Base-by-base conservation (phyloP, 1,140 invertebrate species). In the Papilio xuthus region DNA sequence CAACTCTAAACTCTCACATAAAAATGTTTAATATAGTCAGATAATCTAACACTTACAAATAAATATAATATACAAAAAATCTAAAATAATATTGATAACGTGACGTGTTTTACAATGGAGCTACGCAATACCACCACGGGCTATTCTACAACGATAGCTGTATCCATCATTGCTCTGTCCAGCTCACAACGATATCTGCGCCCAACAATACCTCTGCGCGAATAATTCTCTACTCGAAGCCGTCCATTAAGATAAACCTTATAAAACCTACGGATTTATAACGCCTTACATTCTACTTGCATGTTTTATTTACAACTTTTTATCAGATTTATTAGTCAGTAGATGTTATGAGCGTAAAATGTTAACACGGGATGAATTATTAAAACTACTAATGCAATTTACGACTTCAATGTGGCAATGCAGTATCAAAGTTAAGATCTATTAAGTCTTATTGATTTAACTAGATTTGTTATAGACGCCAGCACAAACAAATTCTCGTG, bases 131-230 rank as follows among this genome's bases (percentile, higher is more conserved):
- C 44, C 63, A 81, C 78, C 78, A 81, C 56, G 78, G 78, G 82
- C 84, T 82, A 83, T 84, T 73, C 74, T 69, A 72, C 78, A 76
- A 77, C 84, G 80, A 83, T 83, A 81, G 80, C 71, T 53, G 74
- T 79, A 82, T 82, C 82, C 81, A 87, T 87, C 84, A 87, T 80
- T 81, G 70, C 79, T 73, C 74, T 81, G 77, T 82, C 77, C 73
- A 79, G 70, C 32, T 69, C 79, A 81, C 79, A 81, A 81, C 80
- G 78, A 82, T 82, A 84, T 80, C 78, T 84, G 78, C 78, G 37
- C 15, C 47, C 74, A 82, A 81, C 78, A 83, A 78, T 77, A 76
- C 67, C 70, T 50, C 76, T 32, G 23, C 69, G 42, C 72, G 53
- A 76, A 76, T 76, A 76, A 76, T 41, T 76, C 53, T 76, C 20